phyloP scores from a whole-genome alignment of 2,888 invertebrate genomes.

The Tromatobia lineatoria region DNA sequence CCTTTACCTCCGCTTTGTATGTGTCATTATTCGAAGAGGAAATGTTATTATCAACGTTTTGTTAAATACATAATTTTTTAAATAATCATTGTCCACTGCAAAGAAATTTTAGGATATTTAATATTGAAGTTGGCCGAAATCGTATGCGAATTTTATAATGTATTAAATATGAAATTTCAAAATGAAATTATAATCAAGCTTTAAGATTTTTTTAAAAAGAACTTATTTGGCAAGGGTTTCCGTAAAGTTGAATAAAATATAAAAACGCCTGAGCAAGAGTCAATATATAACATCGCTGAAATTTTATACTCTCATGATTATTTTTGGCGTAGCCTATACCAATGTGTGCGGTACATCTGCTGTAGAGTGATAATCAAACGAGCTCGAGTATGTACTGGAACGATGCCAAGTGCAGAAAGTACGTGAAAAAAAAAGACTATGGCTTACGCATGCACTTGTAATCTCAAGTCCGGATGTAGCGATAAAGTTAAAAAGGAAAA shows the following conservation, averaged over 20 bases:
- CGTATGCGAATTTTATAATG: too few relatives aligned
- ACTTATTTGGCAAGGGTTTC: neutral
- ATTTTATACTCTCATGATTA: constrained; percentile 44
- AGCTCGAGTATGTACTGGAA: constrained; percentile 45
- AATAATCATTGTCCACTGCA: too few relatives aligned
- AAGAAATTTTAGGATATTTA: too few relatives aligned
- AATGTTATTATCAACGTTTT: too few relatives aligned
- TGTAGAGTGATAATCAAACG: constrained; percentile 44
- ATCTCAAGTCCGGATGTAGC: constrained; percentile 41
- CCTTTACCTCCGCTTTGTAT: too few relatives aligned
- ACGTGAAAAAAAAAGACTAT: constrained; percentile 18
- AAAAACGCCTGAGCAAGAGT: neutral
- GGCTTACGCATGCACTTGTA: constrained; percentile 39
- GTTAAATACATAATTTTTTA: too few relatives aligned
- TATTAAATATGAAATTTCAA: too few relatives aligned
- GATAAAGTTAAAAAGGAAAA: neutral
- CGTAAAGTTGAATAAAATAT: neutral
- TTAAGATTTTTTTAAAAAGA: too few relatives aligned
- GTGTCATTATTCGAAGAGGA: too few relatives aligned
- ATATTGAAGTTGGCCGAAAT: too few relatives aligned
- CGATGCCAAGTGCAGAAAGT: constrained; percentile 52
- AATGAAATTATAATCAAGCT: too few relatives aligned
- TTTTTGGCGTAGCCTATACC: constrained; percentile 39
- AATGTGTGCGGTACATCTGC: constrained; percentile 53
- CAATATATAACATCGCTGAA: neutral